These are phyloP conservation scores for Misgurnus anguillicaudatus DNA, from an alignment of 2,113 vertebrate species.

Conservation along the genomic window DNA sequence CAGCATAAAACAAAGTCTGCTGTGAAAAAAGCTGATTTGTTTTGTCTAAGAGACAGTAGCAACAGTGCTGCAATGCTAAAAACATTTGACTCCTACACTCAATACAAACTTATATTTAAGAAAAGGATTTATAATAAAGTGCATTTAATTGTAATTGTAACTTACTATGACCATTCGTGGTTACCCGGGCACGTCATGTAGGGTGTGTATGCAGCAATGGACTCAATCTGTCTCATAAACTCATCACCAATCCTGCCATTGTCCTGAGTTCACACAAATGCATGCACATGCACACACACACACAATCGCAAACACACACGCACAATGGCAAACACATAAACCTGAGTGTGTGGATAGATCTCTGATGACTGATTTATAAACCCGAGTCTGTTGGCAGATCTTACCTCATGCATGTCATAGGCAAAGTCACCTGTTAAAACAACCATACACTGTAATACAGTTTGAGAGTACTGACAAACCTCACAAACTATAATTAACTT, in stretches of 20 bases:
- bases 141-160: constrained; percentile 13
- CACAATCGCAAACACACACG: no score
- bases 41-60: no score
- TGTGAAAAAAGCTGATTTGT: no score
- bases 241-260: constrained; percentile 81
- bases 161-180: constrained; percentile 83
- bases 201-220: constrained; percentile 82
- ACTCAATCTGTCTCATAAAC: constrained; percentile 86
- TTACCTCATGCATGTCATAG: constrained; percentile 85
- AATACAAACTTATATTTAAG: no score
- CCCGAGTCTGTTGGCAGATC: neutral
- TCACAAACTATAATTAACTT: neutral
- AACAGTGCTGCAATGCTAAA: no score
- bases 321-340: no score
- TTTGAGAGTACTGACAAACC: constrained; percentile 41
- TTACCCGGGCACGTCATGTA: constrained; percentile 92
- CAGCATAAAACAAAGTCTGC: no score
- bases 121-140: no score
- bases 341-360: no score
- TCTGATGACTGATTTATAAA: no score
- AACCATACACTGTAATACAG: constrained; percentile 19
- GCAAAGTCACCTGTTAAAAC: constrained; percentile 83
- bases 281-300: neutral
- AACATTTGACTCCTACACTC: no score
- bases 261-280: constrained; percentile 66